Evolutionary conservation across 2,888 invertebrate genomes (phyloP).

Genomic region (Euzophera pinguis): DNA sequence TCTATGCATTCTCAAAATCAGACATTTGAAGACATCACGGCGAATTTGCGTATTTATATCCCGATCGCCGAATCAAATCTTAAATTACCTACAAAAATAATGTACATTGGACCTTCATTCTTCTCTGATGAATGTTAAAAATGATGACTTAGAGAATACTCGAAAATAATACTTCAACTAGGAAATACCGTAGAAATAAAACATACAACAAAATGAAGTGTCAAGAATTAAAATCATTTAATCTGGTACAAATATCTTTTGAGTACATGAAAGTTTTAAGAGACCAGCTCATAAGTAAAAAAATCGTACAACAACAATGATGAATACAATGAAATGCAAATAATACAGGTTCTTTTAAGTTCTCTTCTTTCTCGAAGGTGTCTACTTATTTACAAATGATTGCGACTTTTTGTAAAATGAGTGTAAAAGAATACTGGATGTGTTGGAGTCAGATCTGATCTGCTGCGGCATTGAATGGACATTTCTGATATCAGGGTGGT

Average conservation of each 20-base stretch:
- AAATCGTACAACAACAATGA: slow-evolving; percentile 46
- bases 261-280: slow-evolving; percentile 67
- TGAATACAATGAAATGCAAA: slow-evolving; percentile 66
- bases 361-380: slow-evolving; percentile 30
- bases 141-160: slow-evolving; percentile 41
- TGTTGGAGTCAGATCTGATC: slow-evolving; percentile 31
- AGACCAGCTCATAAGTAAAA: slow-evolving; percentile 71
- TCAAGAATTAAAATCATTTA: slow-evolving; percentile 50
- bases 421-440: slow-evolving; percentile 24
- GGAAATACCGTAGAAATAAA: slow-evolving; percentile 33
- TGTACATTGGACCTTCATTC: slow-evolving; percentile 66
- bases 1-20: slow-evolving; percentile 46
- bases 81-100: slow-evolving; percentile 69
- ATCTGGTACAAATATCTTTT: slow-evolving; percentile 58
- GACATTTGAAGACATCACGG: slow-evolving; percentile 52
- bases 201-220: slow-evolving; percentile 43
- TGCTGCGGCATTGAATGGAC: slow-evolving; percentile 20
- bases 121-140: slow-evolving; percentile 49
- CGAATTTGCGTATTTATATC: slow-evolving; percentile 31
- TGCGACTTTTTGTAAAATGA: slow-evolving; percentile 22
- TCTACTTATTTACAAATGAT: slow-evolving; percentile 15
- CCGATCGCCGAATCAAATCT: slow-evolving; percentile 55
- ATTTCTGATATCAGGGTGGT: slow-evolving; percentile 26
- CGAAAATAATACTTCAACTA: slow-evolving; percentile 45
- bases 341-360: slow-evolving; percentile 47